These are phyloP conservation scores for Galerucella nymphaeae DNA, from an alignment of 2,888 invertebrate genomes.

Conservation along the genomic window DNA sequence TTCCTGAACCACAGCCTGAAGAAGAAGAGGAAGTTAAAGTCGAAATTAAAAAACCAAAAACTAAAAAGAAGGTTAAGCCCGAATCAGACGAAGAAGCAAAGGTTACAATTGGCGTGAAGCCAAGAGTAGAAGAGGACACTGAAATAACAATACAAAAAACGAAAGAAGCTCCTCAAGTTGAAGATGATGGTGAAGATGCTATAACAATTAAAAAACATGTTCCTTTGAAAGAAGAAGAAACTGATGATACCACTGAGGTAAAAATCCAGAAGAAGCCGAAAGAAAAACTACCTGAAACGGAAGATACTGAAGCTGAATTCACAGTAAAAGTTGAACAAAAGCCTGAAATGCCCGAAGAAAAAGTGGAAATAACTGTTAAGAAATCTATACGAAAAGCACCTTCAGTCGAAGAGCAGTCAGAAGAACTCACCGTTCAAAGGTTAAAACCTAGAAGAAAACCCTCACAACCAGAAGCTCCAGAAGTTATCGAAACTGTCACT, in stretches of 20 bases:
- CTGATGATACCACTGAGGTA: conserved; percentile 32
- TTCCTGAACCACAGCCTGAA: conserved; percentile 7
- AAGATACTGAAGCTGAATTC: conserved; percentile 47
- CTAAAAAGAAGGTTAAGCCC: conserved; percentile 44
- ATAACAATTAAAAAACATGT: conserved; percentile 55
- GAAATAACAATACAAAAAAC: conserved; percentile 52
- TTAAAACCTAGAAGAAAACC: conserved; percentile 76
- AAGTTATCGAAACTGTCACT: conserved; percentile 81
- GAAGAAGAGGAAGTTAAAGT: conserved; percentile 42
- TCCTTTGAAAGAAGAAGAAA: conserved; percentile 41
- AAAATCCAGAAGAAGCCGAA: conserved; percentile 41
- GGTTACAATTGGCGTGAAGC: conserved; percentile 24
- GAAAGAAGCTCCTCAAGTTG: conserved; percentile 39
- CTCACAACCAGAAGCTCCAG: conserved; percentile 74
- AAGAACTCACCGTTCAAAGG: conserved; percentile 80
- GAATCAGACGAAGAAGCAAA: conserved; percentile 41
- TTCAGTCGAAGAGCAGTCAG: conserved; percentile 70
- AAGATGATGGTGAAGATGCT: conserved; percentile 50
- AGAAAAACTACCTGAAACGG: conserved; percentile 35
- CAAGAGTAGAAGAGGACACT: conserved; percentile 51
- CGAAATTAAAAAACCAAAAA: conserved; percentile 40
- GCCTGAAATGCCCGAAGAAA: conserved; percentile 50
- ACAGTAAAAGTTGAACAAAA: conserved; percentile 46
- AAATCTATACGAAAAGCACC: conserved; percentile 66
- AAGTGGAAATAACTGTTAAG: conserved; percentile 51